Percentiles rank a stretch among this genome's conserved stretches.
Evolutionary conservation across 2,888 invertebrate genomes (phyloP).

Genomic region (Nephrotoma guestfalica): DNA sequence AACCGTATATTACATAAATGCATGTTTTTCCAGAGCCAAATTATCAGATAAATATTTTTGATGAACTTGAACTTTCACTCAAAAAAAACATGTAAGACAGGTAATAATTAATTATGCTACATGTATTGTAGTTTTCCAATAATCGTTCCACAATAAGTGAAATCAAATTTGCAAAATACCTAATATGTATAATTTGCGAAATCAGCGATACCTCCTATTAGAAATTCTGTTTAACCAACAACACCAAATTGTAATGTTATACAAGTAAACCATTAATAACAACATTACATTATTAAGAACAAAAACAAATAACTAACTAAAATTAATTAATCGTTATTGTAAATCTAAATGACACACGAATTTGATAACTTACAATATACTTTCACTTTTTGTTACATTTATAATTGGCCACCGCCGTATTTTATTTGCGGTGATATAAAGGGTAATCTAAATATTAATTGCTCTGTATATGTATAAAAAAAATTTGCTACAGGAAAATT

Average conservation of each 20-base stretch:
- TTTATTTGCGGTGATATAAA: not conserved
- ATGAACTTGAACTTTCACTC: not conserved
- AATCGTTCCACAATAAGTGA: not conserved
- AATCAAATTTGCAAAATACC: not conserved
- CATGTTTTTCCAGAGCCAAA: not conserved
- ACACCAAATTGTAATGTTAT: not conserved
- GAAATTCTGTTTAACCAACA: not conserved
- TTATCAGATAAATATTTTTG: not conserved
- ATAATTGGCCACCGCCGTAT: not conserved
- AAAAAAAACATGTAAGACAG: not conserved
- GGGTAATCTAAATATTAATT: not conserved
- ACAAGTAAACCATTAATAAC: not conserved
- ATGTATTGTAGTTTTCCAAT: not conserved
- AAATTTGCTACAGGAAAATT: not conserved
- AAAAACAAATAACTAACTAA: not conserved
- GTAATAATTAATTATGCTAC: not conserved
- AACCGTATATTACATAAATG: not conserved
- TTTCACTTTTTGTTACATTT: not conserved
- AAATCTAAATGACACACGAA: not conserved
- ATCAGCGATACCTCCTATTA: not conserved
- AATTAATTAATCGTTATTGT: not conserved
- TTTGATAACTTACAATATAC: not conserved
- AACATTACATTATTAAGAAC: not conserved
- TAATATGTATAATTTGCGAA: not conserved
- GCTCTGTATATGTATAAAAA: not conserved